Evolutionary conservation across 2,113 vertebrate species (phyloP).

Genomic region (Equus przewalskii): DNA sequence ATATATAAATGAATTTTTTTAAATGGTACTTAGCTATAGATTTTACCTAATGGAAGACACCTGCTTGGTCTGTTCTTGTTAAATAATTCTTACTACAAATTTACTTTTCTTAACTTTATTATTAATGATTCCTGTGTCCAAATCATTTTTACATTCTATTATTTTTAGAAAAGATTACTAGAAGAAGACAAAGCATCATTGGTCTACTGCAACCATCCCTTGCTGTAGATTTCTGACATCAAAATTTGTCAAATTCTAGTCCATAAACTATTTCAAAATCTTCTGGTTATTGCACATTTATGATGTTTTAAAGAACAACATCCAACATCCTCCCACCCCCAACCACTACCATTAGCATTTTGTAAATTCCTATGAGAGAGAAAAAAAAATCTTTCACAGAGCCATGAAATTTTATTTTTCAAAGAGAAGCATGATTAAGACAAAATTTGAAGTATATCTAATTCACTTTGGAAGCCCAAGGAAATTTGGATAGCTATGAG

Average conservation of each 20-base stretch:
- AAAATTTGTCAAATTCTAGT: background rate
- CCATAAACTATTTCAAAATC: background rate
- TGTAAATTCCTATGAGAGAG: background rate
- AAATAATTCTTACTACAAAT: background rate
- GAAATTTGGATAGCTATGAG: slow-evolving; percentile 38
- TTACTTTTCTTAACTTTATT: slow-evolving; percentile 44
- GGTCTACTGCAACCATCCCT: background rate
- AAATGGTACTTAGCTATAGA: background rate
- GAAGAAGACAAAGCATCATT: background rate
- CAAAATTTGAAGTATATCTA: slow-evolving; percentile 46
- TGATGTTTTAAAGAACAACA: background rate
- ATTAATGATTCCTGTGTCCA: background rate
- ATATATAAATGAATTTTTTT: background rate
- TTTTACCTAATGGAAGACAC: background rate
- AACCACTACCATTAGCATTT: background rate
- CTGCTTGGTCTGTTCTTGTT: background rate
- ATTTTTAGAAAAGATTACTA: background rate
- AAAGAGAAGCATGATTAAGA: slow-evolving; percentile 58
- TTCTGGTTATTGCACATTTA: slow-evolving; percentile 26
- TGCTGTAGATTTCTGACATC: background rate
- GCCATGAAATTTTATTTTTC: background rate
- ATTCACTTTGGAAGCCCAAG: slow-evolving; percentile 41
- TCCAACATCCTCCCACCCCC: background rate
- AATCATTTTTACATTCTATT: background rate
- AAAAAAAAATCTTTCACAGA: background rate